phyloP scores from a whole-genome alignment of 2,113 vertebrate genomes.

The Choloepus hoffmanni region DNA sequence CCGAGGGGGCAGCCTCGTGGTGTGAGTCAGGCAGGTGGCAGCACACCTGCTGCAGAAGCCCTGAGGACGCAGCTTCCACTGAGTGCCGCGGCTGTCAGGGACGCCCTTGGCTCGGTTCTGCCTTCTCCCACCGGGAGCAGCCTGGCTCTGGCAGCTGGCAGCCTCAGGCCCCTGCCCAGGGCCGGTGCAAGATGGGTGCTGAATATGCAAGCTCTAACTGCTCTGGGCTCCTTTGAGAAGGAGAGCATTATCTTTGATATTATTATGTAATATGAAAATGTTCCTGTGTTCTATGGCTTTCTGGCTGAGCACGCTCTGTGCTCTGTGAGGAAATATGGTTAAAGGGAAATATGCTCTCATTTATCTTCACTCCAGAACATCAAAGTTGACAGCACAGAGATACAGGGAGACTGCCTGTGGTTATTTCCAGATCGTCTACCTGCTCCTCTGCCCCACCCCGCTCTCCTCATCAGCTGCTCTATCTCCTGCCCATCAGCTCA shows the following conservation, averaged over 20 bases:
- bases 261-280: slow-evolving; percentile 56
- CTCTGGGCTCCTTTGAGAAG: slow-evolving; percentile 30
- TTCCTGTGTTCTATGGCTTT: slow-evolving; percentile 17
- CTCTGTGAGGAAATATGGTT: slow-evolving; percentile 26
- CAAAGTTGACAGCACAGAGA: slow-evolving; percentile 20
- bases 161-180: neutral
- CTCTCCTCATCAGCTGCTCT: neutral
- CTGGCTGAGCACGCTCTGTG: slow-evolving; percentile 45
- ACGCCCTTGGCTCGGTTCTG: neutral
- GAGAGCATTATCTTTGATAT: slow-evolving; percentile 44
- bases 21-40: fast-evolving
- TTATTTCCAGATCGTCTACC: neutral
- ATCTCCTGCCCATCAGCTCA: fast-evolving
- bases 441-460: neutral
- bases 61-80: neutral
- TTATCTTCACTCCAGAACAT: slow-evolving; percentile 42
- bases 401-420: neutral
- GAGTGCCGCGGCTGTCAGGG: fast-evolving
- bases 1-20: neutral
- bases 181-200: neutral
- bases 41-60: neutral
- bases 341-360: slow-evolving; percentile 40
- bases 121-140: neutral
- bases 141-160: neutral
- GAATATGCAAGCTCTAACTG: slow-evolving; percentile 5